A percentile compares a stretch with the other conserved stretches of the same genome.
Conservation (phyloP, 2,113 vertebrate genomes). For the Falcunculus frontatus region DNA sequence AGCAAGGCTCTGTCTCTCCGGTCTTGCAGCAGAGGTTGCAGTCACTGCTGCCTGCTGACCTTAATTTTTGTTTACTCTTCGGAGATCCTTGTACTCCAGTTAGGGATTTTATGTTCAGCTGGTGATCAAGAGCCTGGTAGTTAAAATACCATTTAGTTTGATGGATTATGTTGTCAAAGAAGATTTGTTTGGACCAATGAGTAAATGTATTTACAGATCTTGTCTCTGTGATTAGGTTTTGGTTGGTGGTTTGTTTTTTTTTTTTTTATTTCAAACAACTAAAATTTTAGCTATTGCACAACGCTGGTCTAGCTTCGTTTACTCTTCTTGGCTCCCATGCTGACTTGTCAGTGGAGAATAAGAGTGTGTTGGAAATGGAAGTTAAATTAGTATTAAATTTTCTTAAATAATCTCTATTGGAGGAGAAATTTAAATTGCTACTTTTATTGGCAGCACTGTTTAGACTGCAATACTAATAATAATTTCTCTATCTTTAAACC, state of each 20-base stretch:
- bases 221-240: background rate
- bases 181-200: background rate
- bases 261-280: background rate
- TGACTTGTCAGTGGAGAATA: background rate
- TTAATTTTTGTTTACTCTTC: slow-evolving; percentile 16
- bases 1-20: background rate
- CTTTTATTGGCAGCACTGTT: background rate
- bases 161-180: background rate
- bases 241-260: too few relatives aligned
- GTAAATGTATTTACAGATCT: background rate
- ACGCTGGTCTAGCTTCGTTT: background rate
- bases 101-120: background rate
- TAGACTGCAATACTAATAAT: background rate
- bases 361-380: background rate
- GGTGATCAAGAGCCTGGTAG: background rate
- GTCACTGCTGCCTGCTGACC: background rate
- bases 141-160: background rate
- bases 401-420: background rate
- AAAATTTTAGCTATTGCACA: background rate
- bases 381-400: background rate
- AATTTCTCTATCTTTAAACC: background rate
- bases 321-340: background rate
- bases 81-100: background rate
- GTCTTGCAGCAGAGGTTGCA: background rate
- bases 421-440: background rate